Conservation (phyloP, 2,113 vertebrate genomes). For the Oreotrochilus melanogaster region DNA sequence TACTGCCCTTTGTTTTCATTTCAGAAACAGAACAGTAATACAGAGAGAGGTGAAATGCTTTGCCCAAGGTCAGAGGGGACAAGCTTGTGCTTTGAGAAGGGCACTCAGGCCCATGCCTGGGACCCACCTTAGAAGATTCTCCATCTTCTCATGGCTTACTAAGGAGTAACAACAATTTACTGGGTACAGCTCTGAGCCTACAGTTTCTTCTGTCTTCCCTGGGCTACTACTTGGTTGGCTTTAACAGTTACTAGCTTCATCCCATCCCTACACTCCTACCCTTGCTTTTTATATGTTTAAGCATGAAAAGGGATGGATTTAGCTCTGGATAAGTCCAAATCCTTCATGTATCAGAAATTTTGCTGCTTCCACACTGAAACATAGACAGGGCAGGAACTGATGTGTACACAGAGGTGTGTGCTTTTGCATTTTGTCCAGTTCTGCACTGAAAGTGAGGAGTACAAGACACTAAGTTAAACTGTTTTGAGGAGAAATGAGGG, state of each 20-base stretch:
- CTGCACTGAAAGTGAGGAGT: neutral
- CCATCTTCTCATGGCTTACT: neutral
- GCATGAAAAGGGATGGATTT: neutral
- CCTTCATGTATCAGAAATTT: rapidly evolving
- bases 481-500: neutral
- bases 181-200: neutral
- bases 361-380: neutral
- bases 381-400: neutral
- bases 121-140: neutral
- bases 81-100: neutral
- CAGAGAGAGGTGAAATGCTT: neutral
- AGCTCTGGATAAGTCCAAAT: neutral
- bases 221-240: neutral
- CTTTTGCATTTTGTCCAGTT: neutral
- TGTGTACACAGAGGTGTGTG: neutral
- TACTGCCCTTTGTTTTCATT: conserved; percentile 29
- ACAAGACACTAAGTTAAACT: neutral
- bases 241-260: neutral
- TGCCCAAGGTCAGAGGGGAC: conserved; percentile 14
- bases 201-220: neutral
- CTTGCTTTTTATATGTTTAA: neutral
- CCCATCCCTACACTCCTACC: neutral
- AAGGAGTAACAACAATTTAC: neutral
- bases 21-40: neutral
- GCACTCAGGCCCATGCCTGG: neutral